Base-by-base conservation (phyloP, 1,140 invertebrate species). In the Tyrophagus putrescentiae region DNA sequence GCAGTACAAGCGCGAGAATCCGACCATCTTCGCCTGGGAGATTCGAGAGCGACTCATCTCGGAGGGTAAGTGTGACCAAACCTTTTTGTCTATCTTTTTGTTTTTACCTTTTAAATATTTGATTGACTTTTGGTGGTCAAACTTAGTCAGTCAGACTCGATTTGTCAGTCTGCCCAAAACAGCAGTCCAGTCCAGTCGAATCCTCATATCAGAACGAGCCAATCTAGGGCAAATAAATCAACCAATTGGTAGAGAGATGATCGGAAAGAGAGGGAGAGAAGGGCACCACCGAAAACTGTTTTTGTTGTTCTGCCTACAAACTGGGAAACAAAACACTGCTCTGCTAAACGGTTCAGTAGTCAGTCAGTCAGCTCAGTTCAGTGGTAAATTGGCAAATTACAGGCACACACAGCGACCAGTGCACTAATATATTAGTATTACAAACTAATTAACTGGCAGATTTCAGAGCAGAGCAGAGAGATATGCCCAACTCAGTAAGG, bases 21-120 rank as follows among this genome's bases (percentile, higher is more conserved):
- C 88, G n/a, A 94, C 90, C 58, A 93, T 98, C 72, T 94, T 94
- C 76, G 94, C 94, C 25, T 93, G 89, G 89, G 89, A 93, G 78
- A 93, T 94, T 65, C 77, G 89, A 27, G 89, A 93, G 73, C 79
- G 88, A 70, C 81, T 93, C 62, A 92, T 94, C 68, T 88, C 87
- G 44, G 89, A 94, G 83, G 87, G 88, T 68, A 64, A 65, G 60
- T 59, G 11, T 53, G n/a, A n/a, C n/a, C n/a, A n/a, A n/a, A n/a
- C n/a, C 23, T 53, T 50, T 50, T 50, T 50, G 16, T 50, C 11
- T 50, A 16, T 50, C 32, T 16, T 13, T 50, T 50, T 50, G n/a
- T 48, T 5, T 5, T 48, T 48, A 48, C 6, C 6, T 48, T 5
- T 48, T 21, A 48, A 11, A 48, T 48, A 23, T 21, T 23, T 48